Conservation (phyloP, 1,140 invertebrate species). For the Copidosoma floridanum region DNA sequence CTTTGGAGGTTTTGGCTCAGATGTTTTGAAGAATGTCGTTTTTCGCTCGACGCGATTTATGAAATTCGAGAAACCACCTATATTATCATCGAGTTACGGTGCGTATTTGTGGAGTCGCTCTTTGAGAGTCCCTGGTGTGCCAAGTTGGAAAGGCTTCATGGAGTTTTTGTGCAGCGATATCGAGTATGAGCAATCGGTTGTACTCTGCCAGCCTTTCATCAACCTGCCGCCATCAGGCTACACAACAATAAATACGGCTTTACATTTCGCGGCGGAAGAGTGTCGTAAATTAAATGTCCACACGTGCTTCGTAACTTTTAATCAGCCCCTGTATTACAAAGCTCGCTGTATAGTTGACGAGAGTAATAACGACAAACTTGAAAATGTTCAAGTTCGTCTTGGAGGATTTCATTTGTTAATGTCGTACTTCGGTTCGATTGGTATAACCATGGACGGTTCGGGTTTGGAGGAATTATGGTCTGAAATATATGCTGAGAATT, state of each 20-base stretch:
- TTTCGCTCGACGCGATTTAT: not conserved
- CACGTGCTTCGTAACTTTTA: constrained; percentile 38
- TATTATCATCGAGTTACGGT: not conserved
- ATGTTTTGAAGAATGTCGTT: no score
- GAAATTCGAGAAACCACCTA: not conserved
- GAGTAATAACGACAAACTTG: constrained; percentile 8
- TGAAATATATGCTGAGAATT: constrained; percentile 40
- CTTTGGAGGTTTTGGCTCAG: no score
- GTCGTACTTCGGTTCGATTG: constrained; percentile 47
- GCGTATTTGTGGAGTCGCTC: constrained; percentile 10
- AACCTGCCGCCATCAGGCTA: not conserved
- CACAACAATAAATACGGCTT: not conserved
- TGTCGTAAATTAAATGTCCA: not conserved
- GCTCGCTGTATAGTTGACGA: constrained; percentile 28
- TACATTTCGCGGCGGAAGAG: not conserved
- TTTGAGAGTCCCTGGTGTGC: not conserved
- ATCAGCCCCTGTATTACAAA: constrained; percentile 34
- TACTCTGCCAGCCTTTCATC: constrained; percentile 28
- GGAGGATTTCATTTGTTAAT: constrained; percentile 45
- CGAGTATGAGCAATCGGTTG: not conserved
- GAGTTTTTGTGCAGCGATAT: not conserved
- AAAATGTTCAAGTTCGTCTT: constrained; percentile 29
- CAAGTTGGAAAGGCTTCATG: constrained; percentile 24
- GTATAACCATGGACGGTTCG: constrained; percentile 49
- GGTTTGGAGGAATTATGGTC: constrained; percentile 43